These are phyloP conservation scores for Dendrolimus houi DNA, from an alignment of 2,888 invertebrate species.

Conservation along the genomic window DNA sequence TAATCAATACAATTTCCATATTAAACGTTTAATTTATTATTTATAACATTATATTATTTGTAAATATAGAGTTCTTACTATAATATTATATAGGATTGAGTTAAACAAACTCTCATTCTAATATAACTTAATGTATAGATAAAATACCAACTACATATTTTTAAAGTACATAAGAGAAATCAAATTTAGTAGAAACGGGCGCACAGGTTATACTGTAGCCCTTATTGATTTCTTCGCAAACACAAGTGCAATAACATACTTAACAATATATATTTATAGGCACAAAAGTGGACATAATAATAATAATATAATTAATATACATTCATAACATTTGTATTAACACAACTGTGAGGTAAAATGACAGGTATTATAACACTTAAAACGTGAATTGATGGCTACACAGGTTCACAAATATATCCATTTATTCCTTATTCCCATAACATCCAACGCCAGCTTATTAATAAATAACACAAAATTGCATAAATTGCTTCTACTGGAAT, in stretches of 20 bases:
- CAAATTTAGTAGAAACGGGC: slow-evolving; percentile 24
- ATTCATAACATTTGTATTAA: slow-evolving; percentile 52
- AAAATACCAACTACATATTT: slow-evolving; percentile 51
- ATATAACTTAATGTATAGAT: slow-evolving; percentile 54
- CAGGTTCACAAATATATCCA: not conserved
- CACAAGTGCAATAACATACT: slow-evolving; percentile 60
- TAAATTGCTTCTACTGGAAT: slow-evolving; percentile 58
- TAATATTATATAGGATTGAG: slow-evolving; percentile 54
- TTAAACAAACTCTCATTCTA: slow-evolving; percentile 64
- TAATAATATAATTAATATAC: slow-evolving; percentile 16
- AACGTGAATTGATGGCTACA: not conserved
- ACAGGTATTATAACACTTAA: slow-evolving; percentile 11
- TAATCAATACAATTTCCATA: slow-evolving; percentile 23
- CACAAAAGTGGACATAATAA: slow-evolving; percentile 65
- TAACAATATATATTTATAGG: slow-evolving; percentile 56
- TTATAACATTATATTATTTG: slow-evolving; percentile 76
- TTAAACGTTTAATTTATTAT: slow-evolving; percentile 72
- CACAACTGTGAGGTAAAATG: slow-evolving; percentile 46
- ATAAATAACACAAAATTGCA: slow-evolving; percentile 30
- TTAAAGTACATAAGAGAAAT: slow-evolving; percentile 49
- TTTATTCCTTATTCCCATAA: not conserved
- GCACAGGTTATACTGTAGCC: not conserved
- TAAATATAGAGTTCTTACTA: slow-evolving; percentile 74
- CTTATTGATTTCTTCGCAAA: slow-evolving; percentile 20
- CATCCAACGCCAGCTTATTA: slow-evolving; percentile 2